Conservation (phyloP, 2,888 invertebrate species). For the Tineola bisselliella region DNA sequence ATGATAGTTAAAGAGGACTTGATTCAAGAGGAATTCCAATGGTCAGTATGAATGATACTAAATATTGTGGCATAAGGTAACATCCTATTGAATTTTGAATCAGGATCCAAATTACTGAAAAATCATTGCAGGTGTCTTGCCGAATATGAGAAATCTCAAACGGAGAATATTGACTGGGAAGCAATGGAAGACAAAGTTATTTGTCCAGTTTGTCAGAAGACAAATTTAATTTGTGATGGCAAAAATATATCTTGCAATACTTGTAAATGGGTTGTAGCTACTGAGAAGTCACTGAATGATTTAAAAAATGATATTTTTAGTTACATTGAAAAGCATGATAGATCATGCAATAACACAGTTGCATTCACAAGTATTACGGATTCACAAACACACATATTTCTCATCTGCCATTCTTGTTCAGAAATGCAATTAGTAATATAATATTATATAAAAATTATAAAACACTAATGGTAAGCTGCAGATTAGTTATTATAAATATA, state of each 20-base stretch:
- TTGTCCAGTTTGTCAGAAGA: constrained; percentile 63
- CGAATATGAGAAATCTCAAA: constrained; percentile 51
- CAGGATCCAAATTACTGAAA: neutral
- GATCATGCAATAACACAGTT: constrained; percentile 30
- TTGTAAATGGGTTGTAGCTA: constrained; percentile 42
- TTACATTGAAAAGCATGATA: constrained; percentile 38
- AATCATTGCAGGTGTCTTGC: constrained; percentile 38
- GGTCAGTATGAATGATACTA: constrained; percentile 27
- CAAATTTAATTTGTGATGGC: constrained; percentile 31
- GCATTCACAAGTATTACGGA: constrained; percentile 42
- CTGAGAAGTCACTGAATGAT: constrained; percentile 31
- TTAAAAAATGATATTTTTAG: constrained; percentile 33
- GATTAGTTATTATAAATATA: too few relatives aligned
- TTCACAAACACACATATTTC: constrained; percentile 41
- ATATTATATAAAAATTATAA: neutral
- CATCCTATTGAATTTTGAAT: too few relatives aligned
- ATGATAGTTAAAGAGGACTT: constrained; percentile 49
- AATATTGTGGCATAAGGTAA: too few relatives aligned
- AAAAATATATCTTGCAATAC: constrained; percentile 31
- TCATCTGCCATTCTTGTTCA: constrained; percentile 29
- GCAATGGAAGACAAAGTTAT: constrained; percentile 47
- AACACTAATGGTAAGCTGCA: neutral
- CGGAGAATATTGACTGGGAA: constrained; percentile 48
- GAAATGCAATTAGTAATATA: neutral
- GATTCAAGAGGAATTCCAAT: constrained; percentile 51